Evolutionary conservation across 2,888 invertebrate genomes (phyloP).

Genomic region (Agrochola lychnidis): DNA sequence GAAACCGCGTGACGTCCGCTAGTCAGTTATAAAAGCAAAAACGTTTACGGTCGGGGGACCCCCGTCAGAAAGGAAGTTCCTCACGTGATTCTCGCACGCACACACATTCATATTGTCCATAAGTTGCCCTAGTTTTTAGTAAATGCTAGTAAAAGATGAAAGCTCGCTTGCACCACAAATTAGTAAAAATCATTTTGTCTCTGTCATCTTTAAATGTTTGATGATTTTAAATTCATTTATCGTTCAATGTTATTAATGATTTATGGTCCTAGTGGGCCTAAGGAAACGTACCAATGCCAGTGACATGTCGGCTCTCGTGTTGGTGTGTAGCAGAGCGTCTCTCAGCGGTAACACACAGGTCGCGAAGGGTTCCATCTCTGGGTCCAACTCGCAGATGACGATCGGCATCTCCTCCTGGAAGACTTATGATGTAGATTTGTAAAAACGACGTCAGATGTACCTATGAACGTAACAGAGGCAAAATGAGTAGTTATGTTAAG

Average conservation of each 20-base stretch:
- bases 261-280: background rate
- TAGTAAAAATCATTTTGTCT: too few species aligned
- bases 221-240: background rate
- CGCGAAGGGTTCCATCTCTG: slow-evolving; percentile 72
- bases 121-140: background rate
- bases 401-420: slow-evolving; percentile 76
- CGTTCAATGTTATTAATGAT: background rate
- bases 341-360: slow-evolving; percentile 75
- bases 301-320: slow-evolving; percentile 78
- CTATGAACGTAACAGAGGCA: too few species aligned
- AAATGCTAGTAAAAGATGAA: background rate
- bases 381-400: slow-evolving; percentile 72
- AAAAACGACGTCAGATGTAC: background rate
- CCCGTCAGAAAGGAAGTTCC: too few species aligned
- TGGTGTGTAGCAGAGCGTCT: slow-evolving; percentile 75
- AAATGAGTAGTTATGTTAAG: too few species aligned
- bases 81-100: too few species aligned
- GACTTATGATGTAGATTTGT: background rate
- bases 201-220: background rate
- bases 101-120: background rate
- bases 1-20: too few species aligned
- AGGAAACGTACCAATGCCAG: slow-evolving; percentile 73
- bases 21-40: too few species aligned
- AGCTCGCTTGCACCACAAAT: background rate
- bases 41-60: too few species aligned